phyloP scores from a whole-genome alignment of 2,888 invertebrate genomes.

The Osmoderma eremita region DNA sequence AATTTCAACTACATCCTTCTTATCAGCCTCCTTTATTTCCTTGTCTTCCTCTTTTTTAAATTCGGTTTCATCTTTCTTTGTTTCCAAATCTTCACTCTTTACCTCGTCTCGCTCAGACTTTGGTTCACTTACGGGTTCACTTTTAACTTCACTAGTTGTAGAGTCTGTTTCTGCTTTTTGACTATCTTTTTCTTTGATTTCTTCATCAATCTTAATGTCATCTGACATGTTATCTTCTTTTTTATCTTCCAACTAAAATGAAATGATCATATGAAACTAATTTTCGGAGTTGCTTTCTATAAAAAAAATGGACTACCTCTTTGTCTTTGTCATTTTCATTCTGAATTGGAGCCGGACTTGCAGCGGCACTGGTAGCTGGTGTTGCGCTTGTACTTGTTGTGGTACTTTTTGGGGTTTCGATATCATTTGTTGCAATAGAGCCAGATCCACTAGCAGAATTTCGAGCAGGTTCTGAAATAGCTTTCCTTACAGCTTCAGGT shows the following conservation, averaged over 20 bases:
- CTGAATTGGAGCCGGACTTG: slow-evolving; percentile 76
- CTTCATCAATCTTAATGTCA: slow-evolving; percentile 46
- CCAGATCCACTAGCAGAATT: slow-evolving; percentile 55
- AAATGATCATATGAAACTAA: too few species aligned
- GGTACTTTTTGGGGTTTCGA: slow-evolving; percentile 65
- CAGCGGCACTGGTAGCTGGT: slow-evolving; percentile 76
- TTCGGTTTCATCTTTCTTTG: slow-evolving; percentile 59
- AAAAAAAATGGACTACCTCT: too few species aligned
- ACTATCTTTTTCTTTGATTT: slow-evolving; percentile 53
- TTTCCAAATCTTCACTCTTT: slow-evolving; percentile 50
- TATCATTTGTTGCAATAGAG: slow-evolving; percentile 56
- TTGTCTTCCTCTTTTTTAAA: slow-evolving; percentile 53
- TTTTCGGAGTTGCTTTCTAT: too few species aligned
- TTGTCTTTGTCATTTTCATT: slow-evolving; percentile 63
- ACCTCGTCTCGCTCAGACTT: slow-evolving; percentile 52
- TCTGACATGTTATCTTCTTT: slow-evolving; percentile 43
- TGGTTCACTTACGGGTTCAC: slow-evolving; percentile 50
- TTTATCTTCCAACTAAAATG: slow-evolving; percentile 37
- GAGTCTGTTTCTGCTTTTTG: slow-evolving; percentile 50
- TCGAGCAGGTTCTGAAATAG: slow-evolving; percentile 66
- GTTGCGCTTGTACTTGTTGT: slow-evolving; percentile 72
- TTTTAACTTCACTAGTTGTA: slow-evolving; percentile 52
- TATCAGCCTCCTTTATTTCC: slow-evolving; percentile 53
- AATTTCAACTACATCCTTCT: slow-evolving; percentile 65
- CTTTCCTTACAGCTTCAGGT: slow-evolving; percentile 89